These are phyloP conservation scores for Carterocephalus palaemon DNA, from an alignment of 2,888 invertebrate species.

Conservation along the genomic window DNA sequence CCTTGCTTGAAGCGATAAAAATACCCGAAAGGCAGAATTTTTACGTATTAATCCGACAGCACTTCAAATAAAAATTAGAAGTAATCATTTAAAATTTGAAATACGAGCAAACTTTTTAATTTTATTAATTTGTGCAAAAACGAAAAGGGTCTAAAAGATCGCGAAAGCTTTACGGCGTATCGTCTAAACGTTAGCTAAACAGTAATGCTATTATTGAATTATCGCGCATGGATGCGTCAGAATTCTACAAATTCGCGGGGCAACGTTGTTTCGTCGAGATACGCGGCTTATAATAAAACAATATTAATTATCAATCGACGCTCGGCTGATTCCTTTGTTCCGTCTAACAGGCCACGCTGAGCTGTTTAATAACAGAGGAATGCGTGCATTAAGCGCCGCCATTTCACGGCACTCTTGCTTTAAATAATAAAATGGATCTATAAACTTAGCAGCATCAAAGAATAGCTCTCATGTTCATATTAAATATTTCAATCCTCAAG, in stretches of 20 bases:
- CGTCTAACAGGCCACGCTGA: conserved; percentile 28
- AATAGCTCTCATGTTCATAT: conserved; percentile 38
- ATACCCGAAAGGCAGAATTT: too few species aligned
- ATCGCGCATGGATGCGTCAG: conserved; percentile 51
- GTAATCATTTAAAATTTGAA: too few species aligned
- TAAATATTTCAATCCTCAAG: conserved; percentile 33
- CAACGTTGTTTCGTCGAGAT: conserved; percentile 49
- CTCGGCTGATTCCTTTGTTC: conserved; percentile 48
- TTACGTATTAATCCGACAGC: too few species aligned
- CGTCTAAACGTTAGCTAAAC: conserved; percentile 50
- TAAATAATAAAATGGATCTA: conserved; percentile 67
- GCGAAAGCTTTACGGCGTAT: conserved; percentile 12
- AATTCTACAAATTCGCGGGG: conserved; percentile 39
- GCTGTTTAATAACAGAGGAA: conserved; percentile 64
- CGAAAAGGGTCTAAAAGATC: conserved; percentile 6
- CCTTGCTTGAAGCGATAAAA: too few species aligned
- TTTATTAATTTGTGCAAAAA: background rate
- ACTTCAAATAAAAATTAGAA: too few species aligned
- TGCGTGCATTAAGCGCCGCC: conserved; percentile 62
- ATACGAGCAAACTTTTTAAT: too few species aligned
- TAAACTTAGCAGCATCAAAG: conserved; percentile 49
- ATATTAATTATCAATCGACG: conserved; percentile 66
- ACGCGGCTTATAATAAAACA: conserved; percentile 68
- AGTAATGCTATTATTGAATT: conserved; percentile 57
- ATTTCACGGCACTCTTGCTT: conserved; percentile 60